These are phyloP conservation scores for Pitta sordida DNA, from an alignment of 2,113 vertebrate species.

Conservation along the genomic window DNA sequence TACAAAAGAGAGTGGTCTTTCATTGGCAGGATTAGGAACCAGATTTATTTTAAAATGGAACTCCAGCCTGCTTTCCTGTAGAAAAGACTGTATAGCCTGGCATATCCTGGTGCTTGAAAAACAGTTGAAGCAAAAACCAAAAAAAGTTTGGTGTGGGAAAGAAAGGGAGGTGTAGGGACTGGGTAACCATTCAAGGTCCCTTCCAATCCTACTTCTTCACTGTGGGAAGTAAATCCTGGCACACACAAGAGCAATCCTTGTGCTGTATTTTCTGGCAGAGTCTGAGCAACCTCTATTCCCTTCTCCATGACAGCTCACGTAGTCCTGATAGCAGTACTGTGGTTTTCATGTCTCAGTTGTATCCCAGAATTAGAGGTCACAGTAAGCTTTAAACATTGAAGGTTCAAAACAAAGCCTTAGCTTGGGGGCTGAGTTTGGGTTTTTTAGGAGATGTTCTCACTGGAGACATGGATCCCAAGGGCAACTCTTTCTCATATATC, in stretches of 20 bases:
- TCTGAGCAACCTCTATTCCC: background rate
- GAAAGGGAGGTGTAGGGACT: background rate
- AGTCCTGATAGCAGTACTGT: conserved; percentile 27
- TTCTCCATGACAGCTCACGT: conserved; percentile 35
- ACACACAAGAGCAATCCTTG: background rate
- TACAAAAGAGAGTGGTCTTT: background rate
- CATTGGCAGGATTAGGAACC: background rate
- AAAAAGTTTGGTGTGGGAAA: background rate
- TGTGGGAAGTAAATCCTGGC: background rate
- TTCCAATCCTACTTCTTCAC: background rate
- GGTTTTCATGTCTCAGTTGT: conserved; percentile 47
- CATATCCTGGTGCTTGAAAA: background rate
- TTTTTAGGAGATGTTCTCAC: background rate
- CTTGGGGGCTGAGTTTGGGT: background rate
- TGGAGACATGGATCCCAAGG: background rate
- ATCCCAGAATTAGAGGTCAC: background rate
- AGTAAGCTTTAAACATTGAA: background rate
- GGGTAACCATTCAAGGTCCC: background rate
- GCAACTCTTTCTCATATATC: background rate
- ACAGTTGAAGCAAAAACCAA: background rate
- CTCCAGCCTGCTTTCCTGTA: background rate
- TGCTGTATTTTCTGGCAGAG: background rate
- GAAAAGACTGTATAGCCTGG: background rate
- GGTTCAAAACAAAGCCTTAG: background rate
- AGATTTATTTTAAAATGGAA: background rate